Base-by-base conservation (phyloP, 2,113 vertebrate species). In the Seriola rivoliana region DNA sequence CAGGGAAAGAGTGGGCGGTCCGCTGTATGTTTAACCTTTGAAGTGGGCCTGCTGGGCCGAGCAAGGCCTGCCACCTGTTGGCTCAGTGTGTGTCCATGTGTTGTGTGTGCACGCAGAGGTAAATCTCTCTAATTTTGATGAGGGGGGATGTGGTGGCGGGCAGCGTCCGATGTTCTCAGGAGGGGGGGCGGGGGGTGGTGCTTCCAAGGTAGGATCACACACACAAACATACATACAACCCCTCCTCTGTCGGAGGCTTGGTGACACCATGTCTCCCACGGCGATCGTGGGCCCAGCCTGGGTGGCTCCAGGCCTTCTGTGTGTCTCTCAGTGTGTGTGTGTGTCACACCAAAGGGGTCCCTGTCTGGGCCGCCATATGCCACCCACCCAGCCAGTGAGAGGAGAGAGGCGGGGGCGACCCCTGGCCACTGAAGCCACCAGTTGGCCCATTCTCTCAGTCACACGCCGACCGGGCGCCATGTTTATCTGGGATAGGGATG, bases 51-150 rank as follows among this genome's bases (percentile, higher is more conserved):
- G 93, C 93, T 93, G 93, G 75, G 93, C 90, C 8, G 85, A 92
- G 93, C 87, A 86, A 94, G 93, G 94, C 94, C 92, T 94, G 90
- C 94, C 94, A 95, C 93, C 94, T 95, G 94, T 95, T 94, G 92
- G 88, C 84, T 85, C 75, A 80, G 85, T 85, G 83, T 75, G 81
- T 73, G 73, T 80, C 89, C 80, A 78, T 89, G 86, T 89, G 88
- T 81, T 89, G 59, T 85, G 85, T 85, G 88, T 78, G 88, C 81
- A 79, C 1, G 29, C 76, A 85, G 91, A 94, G 93, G 92, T 93
- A 94, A 94, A 95, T 94, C 94, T 94, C 91, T 84, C 91, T 93
- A 91, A 93, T 93, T 94, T 86, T 93, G 93, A 94, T 93, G 92
- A 91, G 90, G 29, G 87, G 91, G 85, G 91, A 91, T 90, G 84